phyloP scores from a whole-genome alignment of 2,113 vertebrate genomes.

The Eurystomus gularis region DNA sequence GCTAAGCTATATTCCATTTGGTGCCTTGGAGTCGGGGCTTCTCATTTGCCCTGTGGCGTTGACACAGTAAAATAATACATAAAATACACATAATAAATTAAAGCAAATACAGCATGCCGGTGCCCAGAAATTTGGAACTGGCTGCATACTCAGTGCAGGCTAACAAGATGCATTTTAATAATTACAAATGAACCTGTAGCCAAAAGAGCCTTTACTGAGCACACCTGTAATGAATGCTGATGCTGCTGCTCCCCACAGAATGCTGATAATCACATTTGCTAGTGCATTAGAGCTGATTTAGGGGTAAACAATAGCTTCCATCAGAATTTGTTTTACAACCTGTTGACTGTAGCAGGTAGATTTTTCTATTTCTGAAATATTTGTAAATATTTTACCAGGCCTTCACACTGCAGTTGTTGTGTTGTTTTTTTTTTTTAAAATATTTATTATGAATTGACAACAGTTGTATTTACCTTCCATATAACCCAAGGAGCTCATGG shows the following conservation, averaged over 20 bases:
- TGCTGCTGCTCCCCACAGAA: background rate
- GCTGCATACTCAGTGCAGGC: background rate
- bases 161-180: conserved; percentile 47
- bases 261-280: conserved; percentile 32
- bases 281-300: conserved; percentile 40
- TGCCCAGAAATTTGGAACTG: background rate
- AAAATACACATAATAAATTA: background rate
- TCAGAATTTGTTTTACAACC: background rate
- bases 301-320: conserved; percentile 27
- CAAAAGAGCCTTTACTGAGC: conserved; percentile 12
- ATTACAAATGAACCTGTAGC: conserved; percentile 29
- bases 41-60: background rate
- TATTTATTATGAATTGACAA: conserved; percentile 62
- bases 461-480: conserved; percentile 3
- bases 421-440: background rate
- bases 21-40: background rate
- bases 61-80: background rate
- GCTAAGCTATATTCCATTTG: background rate
- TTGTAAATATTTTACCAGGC: conserved; percentile 63
- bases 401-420: conserved; percentile 33
- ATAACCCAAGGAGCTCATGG: conserved; percentile 32
- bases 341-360: background rate
- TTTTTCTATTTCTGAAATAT: conserved; percentile 21
- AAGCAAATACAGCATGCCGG: background rate
- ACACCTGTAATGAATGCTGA: conserved; percentile 47